A percentile compares a stretch with the other conserved stretches of the same genome.
Evolutionary conservation across 2,113 vertebrate species (phyloP).

Genomic region (Panthera leo): DNA sequence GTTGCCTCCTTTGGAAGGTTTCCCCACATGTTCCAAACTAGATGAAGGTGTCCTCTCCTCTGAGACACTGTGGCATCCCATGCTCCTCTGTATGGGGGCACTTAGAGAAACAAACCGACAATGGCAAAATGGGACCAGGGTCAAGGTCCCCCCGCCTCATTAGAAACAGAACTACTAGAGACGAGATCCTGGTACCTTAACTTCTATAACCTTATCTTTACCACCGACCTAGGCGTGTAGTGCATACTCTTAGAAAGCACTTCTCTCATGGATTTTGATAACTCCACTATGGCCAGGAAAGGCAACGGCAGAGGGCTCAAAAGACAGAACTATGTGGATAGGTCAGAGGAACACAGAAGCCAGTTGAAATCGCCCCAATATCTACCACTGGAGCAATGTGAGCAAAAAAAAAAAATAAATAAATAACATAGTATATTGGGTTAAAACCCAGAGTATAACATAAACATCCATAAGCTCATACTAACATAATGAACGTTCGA

Average conservation of each 20-base stretch:
- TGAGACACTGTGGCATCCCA: background rate
- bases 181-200: background rate
- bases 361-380: background rate
- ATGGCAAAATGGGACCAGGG: background rate
- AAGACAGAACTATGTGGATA: background rate
- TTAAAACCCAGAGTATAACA: background rate
- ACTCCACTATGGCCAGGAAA: background rate
- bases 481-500: background rate
- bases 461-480: background rate
- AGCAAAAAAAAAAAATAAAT: background rate
- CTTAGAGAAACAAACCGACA: background rate
- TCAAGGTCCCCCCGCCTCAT: fast-evolving
- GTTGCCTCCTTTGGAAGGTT: background rate
- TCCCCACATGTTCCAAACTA: no score
- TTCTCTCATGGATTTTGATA: background rate
- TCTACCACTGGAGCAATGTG: background rate
- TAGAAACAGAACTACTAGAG: background rate
- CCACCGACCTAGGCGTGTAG: background rate
- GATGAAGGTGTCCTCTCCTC: background rate
- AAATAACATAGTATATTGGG: background rate
- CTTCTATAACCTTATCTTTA: background rate
- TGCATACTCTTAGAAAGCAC: background rate
- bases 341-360: background rate
- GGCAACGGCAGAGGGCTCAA: background rate
- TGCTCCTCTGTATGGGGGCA: background rate